Evolutionary conservation across 2,113 vertebrate species (phyloP), one percentile per base, ranked within the genome.

Genomic region (Macrotis lagotis): DNA sequence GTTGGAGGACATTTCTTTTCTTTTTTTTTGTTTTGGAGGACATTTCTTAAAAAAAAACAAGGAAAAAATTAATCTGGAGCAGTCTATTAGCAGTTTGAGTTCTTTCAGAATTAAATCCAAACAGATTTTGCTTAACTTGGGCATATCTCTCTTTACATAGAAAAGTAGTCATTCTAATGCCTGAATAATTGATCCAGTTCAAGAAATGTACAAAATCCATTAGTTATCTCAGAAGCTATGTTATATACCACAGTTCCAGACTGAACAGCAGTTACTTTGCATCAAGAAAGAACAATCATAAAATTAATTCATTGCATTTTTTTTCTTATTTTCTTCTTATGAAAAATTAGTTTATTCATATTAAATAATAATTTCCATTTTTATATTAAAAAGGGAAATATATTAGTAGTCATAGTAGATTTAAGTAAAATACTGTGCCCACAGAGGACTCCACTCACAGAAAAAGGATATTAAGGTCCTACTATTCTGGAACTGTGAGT

Each of bases 91-190:
- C 16, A 90, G 47, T 48, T 95, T 94, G 31, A 89, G 31, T 28
- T 96, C 83, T 26, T 96, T 96, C 52, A 74, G 89, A 95, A 96
- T 92, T 89, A 91, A 92, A 92, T 50, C n/a, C 91, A 97, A 74
- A 93, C 90, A 93, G 24, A 88, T n/a, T 95, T 94, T 95, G 51
- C 90, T 50, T 91, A 26, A 95, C 48, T 93, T 92, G 48, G 94
- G 50, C 93, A 51, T 16, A 59, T 95, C 92, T 94, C 90, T 53
- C 44, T 51, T 9, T 24, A 91, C 88, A 44, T 37, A 95, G 31
- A 89, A 95, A 66, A 88, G 59, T 93, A 93, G 37, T 91, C 89
- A 66, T 94, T 91, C 48, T 92, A 91, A 91, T 94, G 51, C n/a
- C 89, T 52, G 49, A 83, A 47, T 92, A 90, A 83, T 50, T 90